A percentile compares a stretch with the other conserved stretches of the same genome.
phyloP scores from a whole-genome alignment of 2,797 vertebrate species.

The Todus mexicanus region DNA sequence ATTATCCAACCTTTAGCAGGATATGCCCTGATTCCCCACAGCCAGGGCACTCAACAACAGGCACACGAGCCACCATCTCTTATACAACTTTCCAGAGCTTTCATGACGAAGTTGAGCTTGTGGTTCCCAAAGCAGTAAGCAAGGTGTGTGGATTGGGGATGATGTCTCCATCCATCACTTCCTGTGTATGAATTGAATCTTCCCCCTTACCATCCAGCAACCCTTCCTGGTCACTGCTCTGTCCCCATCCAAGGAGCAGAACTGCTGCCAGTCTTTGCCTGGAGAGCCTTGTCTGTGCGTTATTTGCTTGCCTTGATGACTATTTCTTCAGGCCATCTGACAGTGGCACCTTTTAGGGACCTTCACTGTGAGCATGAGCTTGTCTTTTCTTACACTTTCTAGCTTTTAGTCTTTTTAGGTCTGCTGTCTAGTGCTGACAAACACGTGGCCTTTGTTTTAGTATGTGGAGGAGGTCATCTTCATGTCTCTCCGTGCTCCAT shows the following conservation, averaged over 20 bases:
- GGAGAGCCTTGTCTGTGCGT: not conserved
- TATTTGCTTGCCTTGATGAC: not conserved
- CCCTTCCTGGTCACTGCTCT: not conserved
- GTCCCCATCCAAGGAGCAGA: not conserved
- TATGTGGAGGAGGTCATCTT: not conserved
- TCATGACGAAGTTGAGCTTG: not conserved
- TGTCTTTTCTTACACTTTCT: not conserved
- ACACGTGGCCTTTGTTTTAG: rapidly evolving
- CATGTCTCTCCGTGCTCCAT: not conserved
- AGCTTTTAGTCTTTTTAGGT: not conserved
- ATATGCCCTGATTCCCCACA: not conserved
- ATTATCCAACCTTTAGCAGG: not conserved
- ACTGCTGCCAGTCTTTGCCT: not conserved
- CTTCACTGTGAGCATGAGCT: not conserved
- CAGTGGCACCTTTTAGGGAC: not conserved
- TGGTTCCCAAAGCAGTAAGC: not conserved
- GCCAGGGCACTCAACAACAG: not conserved
- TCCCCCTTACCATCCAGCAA: not conserved
- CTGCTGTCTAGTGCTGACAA: not conserved
- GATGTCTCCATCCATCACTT: not conserved
- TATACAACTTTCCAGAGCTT: rapidly evolving
- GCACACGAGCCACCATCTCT: not conserved
- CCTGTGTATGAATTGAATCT: not conserved
- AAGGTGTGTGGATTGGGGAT: not conserved
- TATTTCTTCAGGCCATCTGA: not conserved